Evolutionary conservation across 1,140 invertebrate species (phyloP), one percentile per base, ranked within the genome.

Genomic region (Daktulosphaira vitifoliae): DNA sequence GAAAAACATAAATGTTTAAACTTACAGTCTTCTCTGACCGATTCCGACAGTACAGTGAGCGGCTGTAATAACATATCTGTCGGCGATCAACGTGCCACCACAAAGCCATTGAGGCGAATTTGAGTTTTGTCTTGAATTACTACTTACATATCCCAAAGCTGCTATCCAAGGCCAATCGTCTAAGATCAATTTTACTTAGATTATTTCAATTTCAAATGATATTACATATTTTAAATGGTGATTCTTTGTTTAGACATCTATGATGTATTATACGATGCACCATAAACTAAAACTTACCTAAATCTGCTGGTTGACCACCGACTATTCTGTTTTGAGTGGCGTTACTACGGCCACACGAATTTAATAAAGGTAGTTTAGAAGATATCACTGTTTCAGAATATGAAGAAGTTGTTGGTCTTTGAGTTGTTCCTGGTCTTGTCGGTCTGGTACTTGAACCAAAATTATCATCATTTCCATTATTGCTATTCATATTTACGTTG

Each of bases 41-140:
- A 64, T 54, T 9, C 53, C 52, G 33, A 49, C 23, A 3, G 48
- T 52, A 9, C 76, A 77, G 64, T 78, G 76, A 20, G 75, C 76
- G 15, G 76, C 76, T 23, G 76, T 78, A 11, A 78, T 29, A 26
- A 77, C 71, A 54, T 73, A 73, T 66, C 71, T 42, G 71, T 89
- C 84, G 0, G 87, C 88, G 66, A 92, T 85, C 3, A 92, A 77
- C 1, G 81, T 37, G 82, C 1, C 89, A 0, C 88, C 89, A 70
- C 88, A 91, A 18, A 67, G 25, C 68, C 67, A 71, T 22, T 66
- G 48, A 3, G 44, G 44, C 2, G 68, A 16, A 2, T 5, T 0
- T 11, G 29, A 6, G 29, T 1, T 48, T 7, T 22, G 42, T 5
- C 25, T 65, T 5, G 5, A 6, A 66, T 72, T 8, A 62, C 69